These are phyloP conservation scores for Antitype chi DNA, from an alignment of 2,888 invertebrate genomes.

Conservation along the genomic window DNA sequence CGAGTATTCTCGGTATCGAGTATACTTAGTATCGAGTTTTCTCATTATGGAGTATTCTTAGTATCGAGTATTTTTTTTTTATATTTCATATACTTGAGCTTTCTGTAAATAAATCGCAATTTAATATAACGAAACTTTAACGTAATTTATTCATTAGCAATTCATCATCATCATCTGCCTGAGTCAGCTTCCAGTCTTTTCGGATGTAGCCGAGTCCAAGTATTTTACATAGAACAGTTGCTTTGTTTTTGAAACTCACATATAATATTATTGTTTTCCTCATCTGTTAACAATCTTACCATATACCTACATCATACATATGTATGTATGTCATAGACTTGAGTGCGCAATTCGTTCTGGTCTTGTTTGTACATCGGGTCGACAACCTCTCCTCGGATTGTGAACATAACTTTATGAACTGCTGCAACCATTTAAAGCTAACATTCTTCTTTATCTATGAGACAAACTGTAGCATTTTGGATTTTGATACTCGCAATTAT, in stretches of 20 bases:
- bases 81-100: no score
- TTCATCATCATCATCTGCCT: no score
- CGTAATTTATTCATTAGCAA: no score
- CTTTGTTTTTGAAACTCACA: not conserved
- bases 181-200: no score
- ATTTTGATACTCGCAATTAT: not conserved
- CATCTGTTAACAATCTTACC: constrained; percentile 1
- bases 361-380: constrained; percentile 38
- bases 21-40: no score
- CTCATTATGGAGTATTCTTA: no score
- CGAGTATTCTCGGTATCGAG: no score
- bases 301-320: not conserved
- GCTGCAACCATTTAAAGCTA: not conserved
- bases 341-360: constrained; percentile 37
- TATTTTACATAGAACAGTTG: no score
- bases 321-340: constrained; percentile 1
- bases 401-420: constrained; percentile 11
- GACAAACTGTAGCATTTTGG: not conserved
- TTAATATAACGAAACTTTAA: no score
- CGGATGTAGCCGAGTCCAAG: no score
- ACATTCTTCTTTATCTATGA: not conserved
- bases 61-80: no score
- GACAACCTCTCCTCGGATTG: constrained; percentile 33
- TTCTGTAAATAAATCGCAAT: no score
- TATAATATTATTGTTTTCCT: constrained; percentile 11